Conservation (phyloP, 2,113 vertebrate species). For the Seriola quinqueradiata region DNA sequence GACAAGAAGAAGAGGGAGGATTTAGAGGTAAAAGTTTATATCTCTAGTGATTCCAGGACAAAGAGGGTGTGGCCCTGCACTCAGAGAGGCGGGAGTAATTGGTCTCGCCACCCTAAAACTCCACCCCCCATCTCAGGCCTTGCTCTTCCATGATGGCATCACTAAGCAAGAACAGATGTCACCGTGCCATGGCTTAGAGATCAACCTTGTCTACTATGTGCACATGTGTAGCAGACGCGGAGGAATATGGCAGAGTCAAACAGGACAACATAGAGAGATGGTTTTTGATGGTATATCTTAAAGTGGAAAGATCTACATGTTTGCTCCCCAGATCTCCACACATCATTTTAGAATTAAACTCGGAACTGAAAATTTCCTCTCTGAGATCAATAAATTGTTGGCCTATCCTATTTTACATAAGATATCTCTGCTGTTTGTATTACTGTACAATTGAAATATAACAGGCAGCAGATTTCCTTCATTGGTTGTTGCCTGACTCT, state of each 20-base stretch:
- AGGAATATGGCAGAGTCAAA: background rate
- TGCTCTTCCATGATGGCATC: slow-evolving; percentile 38
- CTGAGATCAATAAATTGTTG: background rate
- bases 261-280: background rate
- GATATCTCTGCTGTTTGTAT: background rate
- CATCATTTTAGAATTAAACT: background rate
- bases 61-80: slow-evolving; percentile 35
- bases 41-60: slow-evolving; percentile 44
- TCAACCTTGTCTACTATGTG: slow-evolving; percentile 18
- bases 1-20: background rate
- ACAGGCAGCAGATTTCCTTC: background rate
- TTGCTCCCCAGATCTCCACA: background rate
- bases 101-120: slow-evolving; percentile 56
- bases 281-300: background rate
- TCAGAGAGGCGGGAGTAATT: slow-evolving; percentile 17
- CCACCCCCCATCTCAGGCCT: slow-evolving; percentile 31
- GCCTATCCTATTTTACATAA: background rate
- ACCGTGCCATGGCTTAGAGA: slow-evolving; percentile 38
- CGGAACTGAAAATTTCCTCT: background rate
- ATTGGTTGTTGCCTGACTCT: background rate
- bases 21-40: slow-evolving; percentile 12
- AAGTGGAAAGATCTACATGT: background rate
- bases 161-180: slow-evolving; percentile 33
- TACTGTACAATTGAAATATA: background rate
- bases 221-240: background rate